Conservation (phyloP, 53 echinoderm and acorn worm species). For the Echinometra lucunter region DNA sequence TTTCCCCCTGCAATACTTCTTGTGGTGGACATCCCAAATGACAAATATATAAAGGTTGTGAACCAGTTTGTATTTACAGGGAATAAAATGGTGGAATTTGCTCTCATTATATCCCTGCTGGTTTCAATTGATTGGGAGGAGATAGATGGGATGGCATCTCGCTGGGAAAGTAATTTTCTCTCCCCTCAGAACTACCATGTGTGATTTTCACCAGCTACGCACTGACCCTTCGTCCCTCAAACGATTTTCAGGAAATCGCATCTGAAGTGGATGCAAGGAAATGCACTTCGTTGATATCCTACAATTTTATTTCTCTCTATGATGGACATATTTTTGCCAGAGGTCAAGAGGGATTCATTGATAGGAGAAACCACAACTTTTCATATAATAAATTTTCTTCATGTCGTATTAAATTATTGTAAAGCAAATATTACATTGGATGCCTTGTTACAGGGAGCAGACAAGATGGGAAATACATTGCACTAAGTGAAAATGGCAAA, state of each 20-base stretch:
- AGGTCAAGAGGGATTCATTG: not conserved
- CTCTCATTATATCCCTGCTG: constrained; percentile 68
- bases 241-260: constrained; percentile 38
- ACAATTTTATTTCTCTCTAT: not conserved
- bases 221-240: constrained; percentile 52
- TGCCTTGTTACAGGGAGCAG: too few relatives aligned
- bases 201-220: constrained; percentile 59
- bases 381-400: not conserved
- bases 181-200: constrained; percentile 30
- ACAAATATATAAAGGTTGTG: constrained; percentile 42
- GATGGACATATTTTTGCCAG: not conserved
- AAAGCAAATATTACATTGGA: not conserved
- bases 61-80: constrained; percentile 51
- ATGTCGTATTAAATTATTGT: not conserved
- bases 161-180: constrained; percentile 67
- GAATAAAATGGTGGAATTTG: constrained; percentile 55
- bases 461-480: too few relatives aligned
- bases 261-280: constrained; percentile 45
- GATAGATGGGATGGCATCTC: constrained; percentile 58
- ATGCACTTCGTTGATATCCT: not conserved
- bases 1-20: constrained; percentile 19
- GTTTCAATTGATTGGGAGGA: constrained; percentile 38
- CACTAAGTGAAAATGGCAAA: too few relatives aligned
- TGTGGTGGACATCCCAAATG: constrained; percentile 14
- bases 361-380: not conserved